phyloP scores from a whole-genome alignment of 1,140 invertebrate species.

The Papilio glaucus region DNA sequence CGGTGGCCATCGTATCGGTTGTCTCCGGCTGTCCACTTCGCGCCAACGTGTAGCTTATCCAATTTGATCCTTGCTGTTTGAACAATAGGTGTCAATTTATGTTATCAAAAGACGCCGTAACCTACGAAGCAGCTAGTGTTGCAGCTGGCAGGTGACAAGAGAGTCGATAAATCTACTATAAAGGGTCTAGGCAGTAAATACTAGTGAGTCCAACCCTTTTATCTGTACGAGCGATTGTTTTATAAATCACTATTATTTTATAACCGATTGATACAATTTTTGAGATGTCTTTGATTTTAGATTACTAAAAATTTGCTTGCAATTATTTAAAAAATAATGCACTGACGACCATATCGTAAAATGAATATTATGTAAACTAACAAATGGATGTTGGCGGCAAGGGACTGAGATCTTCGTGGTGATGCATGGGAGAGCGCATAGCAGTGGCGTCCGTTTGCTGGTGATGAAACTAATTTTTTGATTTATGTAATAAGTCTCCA shows the following conservation, averaged over 20 bases:
- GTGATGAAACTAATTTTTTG: too few species aligned
- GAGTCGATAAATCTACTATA: constrained; percentile 72
- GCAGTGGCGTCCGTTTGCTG: too few species aligned
- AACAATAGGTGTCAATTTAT: constrained; percentile 49
- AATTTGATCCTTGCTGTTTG: constrained; percentile 48
- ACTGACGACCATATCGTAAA: too few species aligned
- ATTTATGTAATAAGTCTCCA: too few species aligned
- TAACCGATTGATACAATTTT: not conserved
- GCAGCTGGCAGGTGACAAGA: constrained; percentile 76
- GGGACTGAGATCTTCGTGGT: too few species aligned
- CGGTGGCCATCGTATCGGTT: constrained; percentile 74
- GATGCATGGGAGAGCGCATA: too few species aligned
- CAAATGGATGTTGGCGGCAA: too few species aligned
- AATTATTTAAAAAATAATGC: too few species aligned
- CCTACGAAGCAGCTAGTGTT: constrained; percentile 68
- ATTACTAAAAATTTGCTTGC: not conserved
- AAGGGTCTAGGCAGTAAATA: constrained; percentile 69
- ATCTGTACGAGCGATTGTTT: constrained; percentile 59
- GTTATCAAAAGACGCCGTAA: constrained; percentile 46
- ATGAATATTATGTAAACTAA: too few species aligned
- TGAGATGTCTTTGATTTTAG: not conserved
- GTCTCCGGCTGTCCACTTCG: constrained; percentile 68
- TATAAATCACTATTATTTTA: constrained; percentile 62
- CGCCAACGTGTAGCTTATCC: constrained; percentile 44
- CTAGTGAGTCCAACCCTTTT: constrained; percentile 63